Base-by-base conservation (phyloP, 2,888 invertebrate genomes). In the Heteropelma amictum region DNA sequence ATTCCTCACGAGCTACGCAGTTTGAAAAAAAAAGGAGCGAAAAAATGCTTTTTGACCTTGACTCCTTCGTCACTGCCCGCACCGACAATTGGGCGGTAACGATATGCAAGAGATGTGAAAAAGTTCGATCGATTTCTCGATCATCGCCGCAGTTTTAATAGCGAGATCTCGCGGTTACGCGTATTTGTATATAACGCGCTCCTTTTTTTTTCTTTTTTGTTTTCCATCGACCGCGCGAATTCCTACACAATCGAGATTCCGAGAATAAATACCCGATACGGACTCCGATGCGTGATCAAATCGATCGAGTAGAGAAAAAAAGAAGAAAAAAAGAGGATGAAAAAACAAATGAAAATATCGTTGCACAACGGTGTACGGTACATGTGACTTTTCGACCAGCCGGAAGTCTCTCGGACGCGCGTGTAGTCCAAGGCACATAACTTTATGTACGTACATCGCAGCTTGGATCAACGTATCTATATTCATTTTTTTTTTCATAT, bases 141-240 rank as follows among this genome's bases (percentile, higher is more conserved):
- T 58, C 38, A 47, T 61, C 54, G 17, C 38, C 42, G 21, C 30
- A 61, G 61, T 72, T n/a, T n/a, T n/a, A n/a, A n/a, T 61, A 61
- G 47, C 4, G 35, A 33, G 19, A 17, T 61, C 38, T 40, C 14
- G 21, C 53, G 28, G 45, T 40, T 12, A 54, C 38, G n/a, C 12
- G 28, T 35, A 40, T 67, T 56, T 40, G 54, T 68, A 56, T 56
- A 67, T 26, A 58, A 14, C 21, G n/a, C n/a, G 58, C 63, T 65
- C 26, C 3, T 19, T 49, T 54, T 38, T 53, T 30, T 3, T 21
- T 38, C 14, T 35, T 14, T 35, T 26, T 45, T 23, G 3, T 21
- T 49, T 49, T 42, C 4, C 33, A 30, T 17, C 33, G 12, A 54
- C 5, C 26, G 26, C 14, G 14, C 14, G 28, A 60, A 51, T 58